Evolutionary conservation across 2,113 vertebrate species (phyloP).

Genomic region (Genyomyrus donnyi): DNA sequence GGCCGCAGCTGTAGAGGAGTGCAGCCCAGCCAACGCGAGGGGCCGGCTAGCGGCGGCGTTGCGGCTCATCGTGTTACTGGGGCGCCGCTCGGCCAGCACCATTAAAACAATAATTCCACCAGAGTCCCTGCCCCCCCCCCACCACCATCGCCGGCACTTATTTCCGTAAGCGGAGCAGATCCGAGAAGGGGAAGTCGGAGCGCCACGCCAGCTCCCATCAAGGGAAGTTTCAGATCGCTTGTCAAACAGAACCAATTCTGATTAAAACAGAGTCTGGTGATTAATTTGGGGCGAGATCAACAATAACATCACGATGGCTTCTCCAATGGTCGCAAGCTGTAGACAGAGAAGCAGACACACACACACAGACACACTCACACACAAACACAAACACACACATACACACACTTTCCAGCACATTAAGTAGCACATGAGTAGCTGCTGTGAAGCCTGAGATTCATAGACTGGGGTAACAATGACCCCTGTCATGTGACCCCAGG

Average conservation of each 20-base stretch:
- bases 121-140: neutral
- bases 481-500: neutral
- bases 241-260: neutral
- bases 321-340: neutral
- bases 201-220: neutral
- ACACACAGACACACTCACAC: neutral
- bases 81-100: neutral
- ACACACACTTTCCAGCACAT: neutral
- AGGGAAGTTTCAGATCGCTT: neutral
- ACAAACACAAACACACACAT: no score
- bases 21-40: neutral
- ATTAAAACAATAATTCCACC: constrained; percentile 8
- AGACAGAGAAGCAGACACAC: neutral
- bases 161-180: neutral
- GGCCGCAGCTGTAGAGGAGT: neutral
- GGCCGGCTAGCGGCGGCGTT: neutral
- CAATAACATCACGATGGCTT: neutral
- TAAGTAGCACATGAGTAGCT: neutral
- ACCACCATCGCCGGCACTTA: neutral
- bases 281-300: neutral
- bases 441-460: neutral
- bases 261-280: neutral
- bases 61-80: neutral
- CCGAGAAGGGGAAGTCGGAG: neutral
- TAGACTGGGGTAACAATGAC: neutral